phyloP scores from a whole-genome alignment of 2,888 invertebrate species.

The Zaprionus lineosus region DNA sequence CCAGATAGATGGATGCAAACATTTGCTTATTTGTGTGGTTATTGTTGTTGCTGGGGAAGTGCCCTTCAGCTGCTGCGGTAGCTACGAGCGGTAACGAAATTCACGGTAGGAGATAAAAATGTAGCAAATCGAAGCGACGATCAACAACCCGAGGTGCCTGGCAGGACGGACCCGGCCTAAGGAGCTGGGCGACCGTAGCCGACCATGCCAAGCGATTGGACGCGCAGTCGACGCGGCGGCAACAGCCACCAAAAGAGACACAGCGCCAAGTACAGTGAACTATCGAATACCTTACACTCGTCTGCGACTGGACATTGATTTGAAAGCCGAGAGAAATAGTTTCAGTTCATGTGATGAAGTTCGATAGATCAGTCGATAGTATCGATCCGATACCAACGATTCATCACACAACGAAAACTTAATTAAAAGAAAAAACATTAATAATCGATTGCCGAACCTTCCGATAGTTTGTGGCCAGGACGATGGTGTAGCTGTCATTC shows the following conservation, averaged over 20 bases:
- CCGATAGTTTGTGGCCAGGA: too few relatives aligned
- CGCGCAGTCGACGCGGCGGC: constrained; percentile 45
- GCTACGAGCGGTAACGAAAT: constrained; percentile 77
- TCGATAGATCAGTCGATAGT: too few relatives aligned
- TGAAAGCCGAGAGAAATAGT: too few relatives aligned
- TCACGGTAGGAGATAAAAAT: constrained; percentile 79
- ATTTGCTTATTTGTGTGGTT: too few relatives aligned
- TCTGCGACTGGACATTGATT: not conserved
- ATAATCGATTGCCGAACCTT: too few relatives aligned
- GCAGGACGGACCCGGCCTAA: constrained; percentile 25
- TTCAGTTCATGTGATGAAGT: too few relatives aligned
- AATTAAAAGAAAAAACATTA: too few relatives aligned
- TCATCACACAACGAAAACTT: too few relatives aligned
- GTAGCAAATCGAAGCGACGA: constrained; percentile 74
- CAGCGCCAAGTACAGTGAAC: not conserved
- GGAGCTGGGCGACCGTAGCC: constrained; percentile 28
- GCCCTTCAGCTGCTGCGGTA: constrained; percentile 68
- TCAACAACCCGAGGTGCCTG: constrained; percentile 73
- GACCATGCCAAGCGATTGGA: constrained; percentile 54
- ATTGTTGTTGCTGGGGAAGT: too few relatives aligned
- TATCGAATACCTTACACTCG: not conserved
- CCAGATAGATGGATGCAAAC: too few relatives aligned
- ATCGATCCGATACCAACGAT: too few relatives aligned
- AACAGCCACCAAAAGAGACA: not conserved
- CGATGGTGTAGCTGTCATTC: not conserved